Evolutionary conservation across 2,888 invertebrate genomes (phyloP), one percentile per base, ranked within the genome.

Genomic region (Thereva unica): DNA sequence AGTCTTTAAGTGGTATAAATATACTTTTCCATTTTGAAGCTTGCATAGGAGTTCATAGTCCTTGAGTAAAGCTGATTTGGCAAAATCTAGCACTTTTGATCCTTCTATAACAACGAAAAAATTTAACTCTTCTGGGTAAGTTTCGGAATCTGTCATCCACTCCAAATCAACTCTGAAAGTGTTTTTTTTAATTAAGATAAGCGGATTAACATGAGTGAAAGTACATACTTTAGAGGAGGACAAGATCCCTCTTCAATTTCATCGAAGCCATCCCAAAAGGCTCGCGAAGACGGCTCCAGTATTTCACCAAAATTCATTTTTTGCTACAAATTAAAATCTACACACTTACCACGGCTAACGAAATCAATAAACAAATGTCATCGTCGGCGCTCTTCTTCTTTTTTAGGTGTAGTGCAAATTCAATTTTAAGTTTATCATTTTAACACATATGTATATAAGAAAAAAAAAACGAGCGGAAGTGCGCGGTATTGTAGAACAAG

Each of bases 221-320:
- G 6, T 5, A 49, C 12, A 4, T 50, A 61, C 61, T 61, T 40
- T n/a, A 50, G 40, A 7, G 50, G 61, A 23, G 40, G 50, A 8
- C 41, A 8, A n/a, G 5, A 23, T 57, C 78, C 77, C n/a, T 67
- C 68, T 12, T 66, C 64, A 37, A 68, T 66, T 52, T 80, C 80
- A 12, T 79, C 79, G 38, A 78, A 78, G 45, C 78, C 81, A 71
- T 80, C 80, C 79, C 79, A 80, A 66, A 80, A 80, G 0, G 80
- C 80, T n/a, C 80, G 74, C 2, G 80, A 80, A 0, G 77, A 75
- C 0, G 81, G 80, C 50, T 80, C 78, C 47, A 78, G 75, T 37
- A 80, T 67, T 72, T 80, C 80, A 5, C 80, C 80, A 71, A 80
- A 80, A 57, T 77, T 75, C 70, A 75, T 73, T 7, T 61, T 40